Evolutionary conservation across 2,113 vertebrate genomes (phyloP).

Genomic region (Psilopogon haemacephalus): DNA sequence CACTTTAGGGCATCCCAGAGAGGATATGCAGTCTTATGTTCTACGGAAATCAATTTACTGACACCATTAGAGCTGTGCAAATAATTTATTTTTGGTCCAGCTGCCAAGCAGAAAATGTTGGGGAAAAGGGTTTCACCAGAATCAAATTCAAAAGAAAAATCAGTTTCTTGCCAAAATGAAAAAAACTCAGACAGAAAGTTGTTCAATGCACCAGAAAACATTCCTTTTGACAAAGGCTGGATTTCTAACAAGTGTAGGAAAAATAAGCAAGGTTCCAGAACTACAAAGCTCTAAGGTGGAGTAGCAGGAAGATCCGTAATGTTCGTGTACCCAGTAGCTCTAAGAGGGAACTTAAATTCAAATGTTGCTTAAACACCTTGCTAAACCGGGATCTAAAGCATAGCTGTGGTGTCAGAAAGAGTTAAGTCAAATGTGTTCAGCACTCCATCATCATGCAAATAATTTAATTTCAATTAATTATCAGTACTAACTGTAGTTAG

Average conservation of each 20-base stretch:
- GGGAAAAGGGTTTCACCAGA: not conserved
- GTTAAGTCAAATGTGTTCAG: not conserved
- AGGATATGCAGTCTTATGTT: not conserved
- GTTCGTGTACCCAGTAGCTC: not conserved
- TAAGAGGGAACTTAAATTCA: not conserved
- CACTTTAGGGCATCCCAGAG: not conserved
- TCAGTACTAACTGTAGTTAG: not conserved
- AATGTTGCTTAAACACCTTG: not conserved
- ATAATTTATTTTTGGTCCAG: not conserved
- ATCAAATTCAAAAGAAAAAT: not conserved
- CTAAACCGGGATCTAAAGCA: not conserved
- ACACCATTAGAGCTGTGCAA: not conserved
- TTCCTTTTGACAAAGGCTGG: rapidly evolving
- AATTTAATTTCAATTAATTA: slow-evolving; percentile 23
- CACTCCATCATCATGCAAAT: not conserved
- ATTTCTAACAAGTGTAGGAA: not conserved
- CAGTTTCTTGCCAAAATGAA: not conserved
- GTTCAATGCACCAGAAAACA: not conserved
- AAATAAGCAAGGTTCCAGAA: not conserved
- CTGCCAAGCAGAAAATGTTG: not conserved
- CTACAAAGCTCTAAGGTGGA: not conserved
- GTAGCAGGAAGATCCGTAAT: rapidly evolving
- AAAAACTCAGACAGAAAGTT: too few species aligned
- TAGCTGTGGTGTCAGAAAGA: not conserved
- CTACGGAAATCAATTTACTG: slow-evolving; percentile 8